Conservation (phyloP, 2,797 vertebrate species). For the Periophthalmus magnuspinnatus region DNA sequence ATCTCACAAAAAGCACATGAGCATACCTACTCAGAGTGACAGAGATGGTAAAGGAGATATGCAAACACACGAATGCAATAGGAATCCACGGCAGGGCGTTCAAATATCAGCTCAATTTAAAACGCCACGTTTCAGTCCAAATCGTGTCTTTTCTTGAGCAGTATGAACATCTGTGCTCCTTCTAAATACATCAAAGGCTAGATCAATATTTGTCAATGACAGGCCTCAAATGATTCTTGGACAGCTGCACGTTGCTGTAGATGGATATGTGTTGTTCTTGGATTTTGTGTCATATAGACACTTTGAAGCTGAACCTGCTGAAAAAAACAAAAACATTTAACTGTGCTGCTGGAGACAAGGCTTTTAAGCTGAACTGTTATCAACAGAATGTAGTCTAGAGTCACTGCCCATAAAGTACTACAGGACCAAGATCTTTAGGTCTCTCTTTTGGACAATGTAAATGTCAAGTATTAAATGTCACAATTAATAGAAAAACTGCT, state of each 20-base stretch:
- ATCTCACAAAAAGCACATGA: conserved; percentile 18
- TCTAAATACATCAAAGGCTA: conserved; percentile 51
- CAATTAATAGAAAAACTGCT: no score
- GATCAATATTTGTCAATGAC: conserved; percentile 58
- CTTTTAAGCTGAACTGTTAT: neutral
- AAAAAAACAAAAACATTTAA: conserved; percentile 30
- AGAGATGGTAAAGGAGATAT: neutral
- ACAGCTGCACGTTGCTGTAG: conserved; percentile 36
- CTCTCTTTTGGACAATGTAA: no score
- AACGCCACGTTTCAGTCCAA: conserved; percentile 5
- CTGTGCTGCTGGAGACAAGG: neutral
- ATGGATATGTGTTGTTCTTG: conserved; percentile 51
- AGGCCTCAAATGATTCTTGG: conserved; percentile 26
- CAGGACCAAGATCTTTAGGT: no score
- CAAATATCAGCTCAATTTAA: conserved; percentile 23
- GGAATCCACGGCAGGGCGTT: conserved; percentile 21
- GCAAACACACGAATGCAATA: conserved; percentile 23
- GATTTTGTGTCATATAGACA: conserved; percentile 29
- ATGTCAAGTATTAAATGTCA: no score
- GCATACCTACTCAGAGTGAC: conserved; percentile 14
- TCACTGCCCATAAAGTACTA: no score
- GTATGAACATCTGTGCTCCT: conserved; percentile 5
- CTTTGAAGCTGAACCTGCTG: conserved; percentile 35
- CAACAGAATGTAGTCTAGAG: neutral
- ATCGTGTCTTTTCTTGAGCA: conserved; percentile 9